Conservation (phyloP, 2,113 vertebrate species). For the Podarcis muralis region DNA sequence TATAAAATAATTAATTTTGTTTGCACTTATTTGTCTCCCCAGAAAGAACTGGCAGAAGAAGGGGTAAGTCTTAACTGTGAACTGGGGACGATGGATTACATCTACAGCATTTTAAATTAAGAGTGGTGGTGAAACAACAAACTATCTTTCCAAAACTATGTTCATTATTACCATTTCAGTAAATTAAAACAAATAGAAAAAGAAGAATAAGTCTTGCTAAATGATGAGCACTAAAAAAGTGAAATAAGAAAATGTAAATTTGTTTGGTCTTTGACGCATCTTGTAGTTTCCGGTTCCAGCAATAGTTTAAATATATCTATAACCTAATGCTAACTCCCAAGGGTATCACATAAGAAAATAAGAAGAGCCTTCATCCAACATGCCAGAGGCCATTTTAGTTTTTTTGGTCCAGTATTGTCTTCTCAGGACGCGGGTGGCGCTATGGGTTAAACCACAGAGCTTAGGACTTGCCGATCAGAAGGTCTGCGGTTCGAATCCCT, state of each 20-base stretch:
- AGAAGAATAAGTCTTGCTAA: not conserved
- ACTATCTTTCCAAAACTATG: not conserved
- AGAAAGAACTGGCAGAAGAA: constrained; percentile 85
- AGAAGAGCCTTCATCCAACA: too few relatives aligned
- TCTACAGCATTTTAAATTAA: not conserved
- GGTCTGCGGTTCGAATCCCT: too few relatives aligned
- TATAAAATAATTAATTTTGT: constrained; percentile 44
- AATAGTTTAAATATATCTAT: not conserved
- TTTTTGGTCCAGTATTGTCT: too few relatives aligned
- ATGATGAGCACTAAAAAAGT: not conserved
- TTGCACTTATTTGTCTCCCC: constrained; percentile 59
- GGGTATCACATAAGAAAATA: too few relatives aligned
- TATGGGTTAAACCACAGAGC: too few relatives aligned
- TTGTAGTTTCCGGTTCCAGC: not conserved
- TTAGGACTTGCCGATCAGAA: too few relatives aligned
- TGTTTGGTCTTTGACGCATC: not conserved
- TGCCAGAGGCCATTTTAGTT: too few relatives aligned
- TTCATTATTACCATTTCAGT: not conserved
- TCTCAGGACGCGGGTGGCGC: too few relatives aligned
- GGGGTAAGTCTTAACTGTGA: constrained; percentile 75
- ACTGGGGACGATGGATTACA: not conserved
- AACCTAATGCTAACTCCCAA: too few relatives aligned
- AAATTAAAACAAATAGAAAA: not conserved
- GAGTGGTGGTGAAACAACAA: not conserved
- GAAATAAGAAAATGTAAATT: not conserved